Percentiles rank a stretch among this genome's conserved stretches.
Evolutionary conservation across 2,888 invertebrate species (phyloP).

Genomic region (Colletes collaris): DNA sequence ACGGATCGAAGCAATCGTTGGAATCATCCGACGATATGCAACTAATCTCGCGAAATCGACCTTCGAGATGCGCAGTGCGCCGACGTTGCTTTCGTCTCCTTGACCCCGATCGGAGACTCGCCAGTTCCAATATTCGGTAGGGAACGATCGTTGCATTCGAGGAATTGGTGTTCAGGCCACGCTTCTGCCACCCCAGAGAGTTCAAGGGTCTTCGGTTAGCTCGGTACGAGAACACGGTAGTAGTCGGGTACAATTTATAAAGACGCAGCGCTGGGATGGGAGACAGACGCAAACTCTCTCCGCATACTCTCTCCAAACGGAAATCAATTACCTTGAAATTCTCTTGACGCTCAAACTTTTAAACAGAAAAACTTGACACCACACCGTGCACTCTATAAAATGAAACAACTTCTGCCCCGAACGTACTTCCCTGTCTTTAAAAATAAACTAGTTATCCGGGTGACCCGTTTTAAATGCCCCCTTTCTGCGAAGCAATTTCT

Average conservation of each 20-base stretch:
- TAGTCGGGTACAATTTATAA: constrained; percentile 63
- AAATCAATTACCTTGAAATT: no score
- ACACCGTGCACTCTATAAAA: no score
- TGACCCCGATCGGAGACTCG: constrained; percentile 50
- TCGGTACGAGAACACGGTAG: constrained; percentile 60
- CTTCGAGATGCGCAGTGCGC: neutral
- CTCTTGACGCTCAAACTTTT: no score
- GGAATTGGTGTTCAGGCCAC: constrained; percentile 27
- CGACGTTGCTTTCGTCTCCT: constrained; percentile 33
- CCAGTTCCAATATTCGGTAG: constrained; percentile 37
- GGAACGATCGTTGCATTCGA: constrained; percentile 29
- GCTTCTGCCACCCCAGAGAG: constrained; percentile 34
- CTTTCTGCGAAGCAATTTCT: no score
- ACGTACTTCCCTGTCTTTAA: no score
- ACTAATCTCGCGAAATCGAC: neutral
- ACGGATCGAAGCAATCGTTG: neutral
- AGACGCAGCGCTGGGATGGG: neutral
- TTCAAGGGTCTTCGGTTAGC: constrained; percentile 59
- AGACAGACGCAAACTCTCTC: no score
- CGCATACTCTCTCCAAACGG: no score
- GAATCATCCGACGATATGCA: no score
- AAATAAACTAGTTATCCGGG: no score
- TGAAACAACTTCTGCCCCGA: no score
- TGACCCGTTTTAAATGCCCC: no score
- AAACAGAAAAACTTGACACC: no score